Evolutionary conservation across 2,797 vertebrate species (phyloP).

Genomic region (Coranthus polyacanthus): DNA sequence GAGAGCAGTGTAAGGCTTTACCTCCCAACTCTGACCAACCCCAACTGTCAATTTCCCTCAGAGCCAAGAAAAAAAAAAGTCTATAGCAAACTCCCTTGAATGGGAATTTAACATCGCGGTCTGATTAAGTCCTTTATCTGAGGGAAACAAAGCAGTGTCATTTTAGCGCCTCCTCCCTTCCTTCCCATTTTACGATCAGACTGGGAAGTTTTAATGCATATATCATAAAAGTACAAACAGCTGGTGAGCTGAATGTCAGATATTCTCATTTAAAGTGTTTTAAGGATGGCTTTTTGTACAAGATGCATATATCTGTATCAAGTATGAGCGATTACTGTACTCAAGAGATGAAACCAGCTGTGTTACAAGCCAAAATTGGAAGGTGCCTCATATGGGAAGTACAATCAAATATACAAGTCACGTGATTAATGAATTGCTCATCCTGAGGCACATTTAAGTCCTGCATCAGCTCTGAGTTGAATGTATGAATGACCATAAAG

Average conservation of each 20-base stretch:
- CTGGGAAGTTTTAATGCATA: constrained; percentile 51
- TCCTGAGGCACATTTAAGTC: constrained; percentile 48
- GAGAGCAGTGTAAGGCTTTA: constrained; percentile 74
- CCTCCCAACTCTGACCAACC: constrained; percentile 32
- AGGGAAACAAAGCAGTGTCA: constrained; percentile 5
- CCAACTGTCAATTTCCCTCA: constrained; percentile 18
- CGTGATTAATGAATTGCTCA: constrained; percentile 26
- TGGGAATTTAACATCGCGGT: neutral
- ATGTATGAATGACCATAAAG: constrained; percentile 5
- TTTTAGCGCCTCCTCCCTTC: constrained; percentile 2
- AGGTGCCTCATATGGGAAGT: constrained; percentile 31
- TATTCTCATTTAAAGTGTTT: constrained; percentile 10
- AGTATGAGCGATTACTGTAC: constrained; percentile 29
- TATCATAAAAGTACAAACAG: constrained; percentile 50
- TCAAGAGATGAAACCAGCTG: constrained; percentile 12
- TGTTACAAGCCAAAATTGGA: constrained; percentile 12
- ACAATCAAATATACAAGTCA: constrained; percentile 45
- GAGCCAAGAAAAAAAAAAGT: constrained; percentile 12
- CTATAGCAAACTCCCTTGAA: neutral
- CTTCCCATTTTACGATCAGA: constrained; percentile 26
- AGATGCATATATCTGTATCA: constrained; percentile 55
- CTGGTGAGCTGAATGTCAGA: constrained; percentile 36
- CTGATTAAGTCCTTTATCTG: constrained; percentile 7
- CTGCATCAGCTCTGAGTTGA: constrained; percentile 28
- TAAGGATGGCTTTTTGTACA: constrained; percentile 37